These are phyloP conservation scores for Noctua janthina DNA, from an alignment of 2,888 invertebrate genomes.

Conservation along the genomic window DNA sequence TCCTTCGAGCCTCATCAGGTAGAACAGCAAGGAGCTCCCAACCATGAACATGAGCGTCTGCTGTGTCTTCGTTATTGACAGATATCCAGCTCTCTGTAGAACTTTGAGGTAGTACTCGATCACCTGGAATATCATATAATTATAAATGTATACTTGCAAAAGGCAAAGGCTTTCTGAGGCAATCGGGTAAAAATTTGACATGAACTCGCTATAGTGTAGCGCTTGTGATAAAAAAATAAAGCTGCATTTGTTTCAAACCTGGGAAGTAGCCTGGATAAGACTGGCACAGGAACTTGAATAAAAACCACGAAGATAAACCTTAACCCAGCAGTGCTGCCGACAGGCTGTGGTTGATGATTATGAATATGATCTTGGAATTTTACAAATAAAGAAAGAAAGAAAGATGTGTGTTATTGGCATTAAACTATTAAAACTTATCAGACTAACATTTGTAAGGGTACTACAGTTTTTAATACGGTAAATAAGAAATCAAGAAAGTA, in stretches of 20 bases:
- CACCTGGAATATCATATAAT: constrained; percentile 72
- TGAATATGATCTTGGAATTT: not conserved
- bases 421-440: not conserved
- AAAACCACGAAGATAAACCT: not conserved
- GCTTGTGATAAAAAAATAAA: not conserved
- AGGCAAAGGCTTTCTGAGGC: not conserved
- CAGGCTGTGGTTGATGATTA: not conserved
- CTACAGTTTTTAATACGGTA: not conserved
- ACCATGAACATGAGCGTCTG: constrained; percentile 86
- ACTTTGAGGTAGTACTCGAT: constrained; percentile 85
- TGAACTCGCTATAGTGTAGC: not conserved
- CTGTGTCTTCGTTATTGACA: constrained; percentile 81
- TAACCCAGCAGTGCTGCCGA: not conserved
- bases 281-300: not conserved
- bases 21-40: constrained; percentile 86
- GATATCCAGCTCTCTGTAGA: constrained; percentile 77
- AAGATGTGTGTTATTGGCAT: not conserved
- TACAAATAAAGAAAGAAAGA: not conserved
- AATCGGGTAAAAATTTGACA: not conserved
- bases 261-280: not conserved
- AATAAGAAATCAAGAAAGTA: not conserved
- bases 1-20: constrained; percentile 87
- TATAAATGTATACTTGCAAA: not conserved
- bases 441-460: not conserved
- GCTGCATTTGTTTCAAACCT: not conserved